Percentiles rank a stretch among this genome's conserved stretches.
Evolutionary conservation across 2,888 invertebrate genomes (phyloP).

Genomic region (Thereva nobilitata): DNA sequence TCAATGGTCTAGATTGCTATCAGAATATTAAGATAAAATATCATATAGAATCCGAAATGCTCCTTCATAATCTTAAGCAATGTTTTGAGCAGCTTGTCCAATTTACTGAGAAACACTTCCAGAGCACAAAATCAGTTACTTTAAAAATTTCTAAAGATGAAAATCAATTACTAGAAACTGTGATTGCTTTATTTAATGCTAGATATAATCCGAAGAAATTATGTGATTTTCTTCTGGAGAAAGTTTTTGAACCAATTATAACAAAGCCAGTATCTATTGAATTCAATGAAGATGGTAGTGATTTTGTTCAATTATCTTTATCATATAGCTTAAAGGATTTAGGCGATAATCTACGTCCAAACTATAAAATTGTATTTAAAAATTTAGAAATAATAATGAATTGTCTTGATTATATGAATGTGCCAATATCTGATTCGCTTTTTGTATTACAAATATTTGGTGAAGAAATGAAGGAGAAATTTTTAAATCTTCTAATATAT

Average conservation of each 20-base stretch:
- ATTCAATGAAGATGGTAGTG: conserved; percentile 47
- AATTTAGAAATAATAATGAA: conserved; percentile 50
- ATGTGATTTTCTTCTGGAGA: conserved; percentile 53
- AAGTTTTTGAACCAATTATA: conserved; percentile 55
- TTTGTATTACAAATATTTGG: conserved; percentile 61
- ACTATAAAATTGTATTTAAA: conserved; percentile 53
- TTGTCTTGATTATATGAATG: conserved; percentile 52
- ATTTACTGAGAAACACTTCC: conserved; percentile 53
- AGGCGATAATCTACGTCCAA: conserved; percentile 50
- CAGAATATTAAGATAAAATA: conserved; percentile 54
- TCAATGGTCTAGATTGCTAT: conserved; percentile 52
- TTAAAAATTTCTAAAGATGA: conserved; percentile 53
- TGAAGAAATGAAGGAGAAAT: conserved; percentile 61
- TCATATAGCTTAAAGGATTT: conserved; percentile 53
- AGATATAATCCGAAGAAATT: conserved; percentile 54
- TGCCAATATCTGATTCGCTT: conserved; percentile 48
- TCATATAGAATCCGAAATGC: conserved; percentile 52
- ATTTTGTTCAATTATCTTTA: conserved; percentile 49
- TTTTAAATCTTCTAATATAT: conserved; percentile 69
- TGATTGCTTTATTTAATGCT: conserved; percentile 53
- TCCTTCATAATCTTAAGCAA: conserved; percentile 53
- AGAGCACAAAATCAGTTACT: conserved; percentile 53
- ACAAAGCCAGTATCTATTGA: conserved; percentile 54
- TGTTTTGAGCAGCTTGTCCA: conserved; percentile 55
- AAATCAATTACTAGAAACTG: conserved; percentile 51